These are phyloP conservation scores for Zaprionus inermis DNA, from an alignment of 1,140 invertebrate genomes.

Conservation along the genomic window DNA sequence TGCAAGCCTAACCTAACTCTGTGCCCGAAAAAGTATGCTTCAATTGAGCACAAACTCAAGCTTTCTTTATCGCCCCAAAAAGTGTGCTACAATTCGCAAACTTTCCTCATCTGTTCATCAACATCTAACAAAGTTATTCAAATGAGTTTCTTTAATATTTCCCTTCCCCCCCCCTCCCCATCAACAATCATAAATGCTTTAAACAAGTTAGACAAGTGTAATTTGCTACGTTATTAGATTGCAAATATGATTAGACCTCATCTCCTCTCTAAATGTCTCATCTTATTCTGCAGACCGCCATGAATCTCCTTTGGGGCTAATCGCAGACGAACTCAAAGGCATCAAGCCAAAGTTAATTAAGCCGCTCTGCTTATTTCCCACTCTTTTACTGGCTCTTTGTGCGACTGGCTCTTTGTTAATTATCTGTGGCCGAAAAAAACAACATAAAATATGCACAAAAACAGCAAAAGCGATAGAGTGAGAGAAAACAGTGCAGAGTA, in stretches of 20 bases:
- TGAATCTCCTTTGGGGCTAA: conserved; percentile 13
- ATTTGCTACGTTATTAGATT: conserved; percentile 1
- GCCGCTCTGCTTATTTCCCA: neutral
- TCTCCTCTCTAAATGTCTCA: neutral
- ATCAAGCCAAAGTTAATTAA: conserved; percentile 58
- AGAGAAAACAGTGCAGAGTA: neutral
- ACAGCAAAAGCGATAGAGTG: neutral
- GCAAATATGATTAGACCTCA: neutral
- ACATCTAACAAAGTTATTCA: neutral
- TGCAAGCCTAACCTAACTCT: neutral
- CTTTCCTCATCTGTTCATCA: neutral
- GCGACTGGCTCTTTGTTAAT: conserved; percentile 29
- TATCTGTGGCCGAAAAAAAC: conserved; percentile 30
- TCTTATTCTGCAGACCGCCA: conserved; percentile 1
- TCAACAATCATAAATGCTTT: neutral
- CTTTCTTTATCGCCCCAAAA: neutral
- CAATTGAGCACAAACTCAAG: neutral
- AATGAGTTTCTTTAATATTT: neutral
- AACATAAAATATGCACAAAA: conserved; percentile 23
- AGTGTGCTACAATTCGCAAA: neutral
- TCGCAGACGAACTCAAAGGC: conserved; percentile 1
- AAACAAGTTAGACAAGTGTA: neutral
- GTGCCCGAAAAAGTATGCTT: neutral
- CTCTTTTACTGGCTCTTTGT: conserved; percentile 16
- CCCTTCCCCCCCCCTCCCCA: neutral